Conservation (phyloP, 2,888 invertebrate genomes). For the Sminthurides aquaticus region DNA sequence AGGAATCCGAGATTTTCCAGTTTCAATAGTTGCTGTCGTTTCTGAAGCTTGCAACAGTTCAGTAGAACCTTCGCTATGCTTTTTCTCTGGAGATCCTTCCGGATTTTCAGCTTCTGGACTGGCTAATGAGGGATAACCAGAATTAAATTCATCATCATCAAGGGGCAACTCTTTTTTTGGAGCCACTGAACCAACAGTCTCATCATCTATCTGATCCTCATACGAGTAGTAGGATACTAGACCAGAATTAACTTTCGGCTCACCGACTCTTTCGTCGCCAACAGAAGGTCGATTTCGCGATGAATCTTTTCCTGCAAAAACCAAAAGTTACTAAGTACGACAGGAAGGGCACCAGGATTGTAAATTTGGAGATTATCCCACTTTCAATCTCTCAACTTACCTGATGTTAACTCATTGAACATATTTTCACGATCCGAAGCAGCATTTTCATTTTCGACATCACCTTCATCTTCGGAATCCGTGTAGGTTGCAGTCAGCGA, state of each 20-base stretch:
- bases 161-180: conserved; percentile 46
- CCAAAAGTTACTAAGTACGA: too few species aligned
- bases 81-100: neutral
- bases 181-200: conserved; percentile 45
- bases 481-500: conserved; percentile 83
- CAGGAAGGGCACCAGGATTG: too few species aligned
- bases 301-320: too few species aligned
- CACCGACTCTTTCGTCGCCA: too few species aligned
- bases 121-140: conserved; percentile 29
- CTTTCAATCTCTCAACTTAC: too few species aligned
- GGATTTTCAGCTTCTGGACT: conserved; percentile 1
- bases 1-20: conserved; percentile 55
- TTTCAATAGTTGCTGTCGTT: conserved; percentile 46
- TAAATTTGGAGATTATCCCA: too few species aligned
- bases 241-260: conserved; percentile 50
- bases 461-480: conserved; percentile 80
- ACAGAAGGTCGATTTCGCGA: too few species aligned
- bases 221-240: conserved; percentile 65
- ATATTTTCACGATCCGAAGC: too few species aligned
- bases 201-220: neutral
- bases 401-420: too few species aligned
- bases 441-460: conserved; percentile 54
- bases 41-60: neutral
- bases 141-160: conserved; percentile 44
- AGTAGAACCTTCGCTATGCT: neutral